Percentiles rank a stretch among this genome's conserved stretches.
Evolutionary conservation across 1,140 invertebrate genomes (phyloP).

Genomic region (Panulirus ornatus): DNA sequence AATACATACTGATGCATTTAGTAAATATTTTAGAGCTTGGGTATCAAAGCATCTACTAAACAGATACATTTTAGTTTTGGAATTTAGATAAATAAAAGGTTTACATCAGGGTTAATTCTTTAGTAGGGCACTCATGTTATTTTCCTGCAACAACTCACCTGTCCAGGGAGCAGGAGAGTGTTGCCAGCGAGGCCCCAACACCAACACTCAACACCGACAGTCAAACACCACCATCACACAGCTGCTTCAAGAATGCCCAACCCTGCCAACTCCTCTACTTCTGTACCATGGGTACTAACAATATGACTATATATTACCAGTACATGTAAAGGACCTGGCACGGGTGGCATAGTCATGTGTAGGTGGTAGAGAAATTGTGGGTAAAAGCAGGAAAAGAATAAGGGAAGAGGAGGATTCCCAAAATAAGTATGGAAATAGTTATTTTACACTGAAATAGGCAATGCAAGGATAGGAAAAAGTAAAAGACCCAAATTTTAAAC

Average conservation of each 20-base stretch:
- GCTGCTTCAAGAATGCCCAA: not conserved
- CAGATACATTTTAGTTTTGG: conserved; percentile 14
- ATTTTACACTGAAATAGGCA: too few relatives aligned
- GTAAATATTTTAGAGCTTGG: not conserved
- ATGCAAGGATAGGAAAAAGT: too few relatives aligned
- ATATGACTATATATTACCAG: not conserved
- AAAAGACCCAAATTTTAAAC: too few relatives aligned
- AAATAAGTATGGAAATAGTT: not conserved
- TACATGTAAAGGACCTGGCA: not conserved
- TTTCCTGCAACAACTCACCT: conserved; percentile 11
- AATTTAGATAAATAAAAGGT: not conserved
- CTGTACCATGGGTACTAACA: too few relatives aligned
- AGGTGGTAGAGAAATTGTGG: not conserved
- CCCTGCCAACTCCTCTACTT: not conserved
- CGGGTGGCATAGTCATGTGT: not conserved
- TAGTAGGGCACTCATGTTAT: not conserved
- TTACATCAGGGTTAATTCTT: not conserved
- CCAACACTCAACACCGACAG: conserved; percentile 18
- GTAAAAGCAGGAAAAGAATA: not conserved
- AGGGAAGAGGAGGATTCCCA: not conserved
- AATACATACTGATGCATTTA: not conserved
- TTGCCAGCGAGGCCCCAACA: conserved; percentile 19
- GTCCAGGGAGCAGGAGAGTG: conserved; percentile 13
- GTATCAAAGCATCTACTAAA: not conserved
- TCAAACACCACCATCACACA: conserved; percentile 21